Conservation (phyloP, 64 coral and sea anemone species). For the Montipora cactus region DNA sequence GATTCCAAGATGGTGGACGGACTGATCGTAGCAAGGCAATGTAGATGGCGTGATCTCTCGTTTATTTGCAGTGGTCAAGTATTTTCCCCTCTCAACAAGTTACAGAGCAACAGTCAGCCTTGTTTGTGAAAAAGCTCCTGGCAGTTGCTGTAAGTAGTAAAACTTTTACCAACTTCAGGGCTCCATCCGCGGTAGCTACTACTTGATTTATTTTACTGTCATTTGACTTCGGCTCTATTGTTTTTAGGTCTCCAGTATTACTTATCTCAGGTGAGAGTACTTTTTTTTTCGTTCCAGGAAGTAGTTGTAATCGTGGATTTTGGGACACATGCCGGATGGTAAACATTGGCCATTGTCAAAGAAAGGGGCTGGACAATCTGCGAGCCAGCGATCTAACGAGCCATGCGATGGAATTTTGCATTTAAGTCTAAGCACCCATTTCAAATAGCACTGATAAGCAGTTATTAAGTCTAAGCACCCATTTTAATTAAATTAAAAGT, state of each 20-base stretch:
- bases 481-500: too few species aligned
- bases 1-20: not conserved
- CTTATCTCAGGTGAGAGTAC: slow-evolving; percentile 92
- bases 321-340: too few species aligned
- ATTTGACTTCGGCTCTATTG: not conserved
- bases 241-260: slow-evolving; percentile 98
- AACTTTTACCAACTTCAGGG: not conserved
- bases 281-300: not conserved
- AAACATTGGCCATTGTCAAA: too few species aligned
- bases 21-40: not conserved
- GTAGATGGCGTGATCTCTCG: not conserved
- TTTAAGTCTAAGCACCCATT: too few species aligned
- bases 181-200: not conserved
- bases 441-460: too few species aligned
- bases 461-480: too few species aligned
- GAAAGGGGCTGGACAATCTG: not conserved
- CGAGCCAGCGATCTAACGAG: too few species aligned
- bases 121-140: slow-evolving; percentile 98
- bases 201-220: not conserved
- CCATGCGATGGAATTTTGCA: too few species aligned
- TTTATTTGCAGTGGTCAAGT: slow-evolving; percentile 81
- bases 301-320: not conserved
- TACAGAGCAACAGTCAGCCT: slow-evolving; percentile 95
- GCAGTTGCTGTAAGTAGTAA: slow-evolving; percentile 95
- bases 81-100: slow-evolving; percentile 97